phyloP scores from a whole-genome alignment of 2,888 invertebrate species.

The Molanna angustata region DNA sequence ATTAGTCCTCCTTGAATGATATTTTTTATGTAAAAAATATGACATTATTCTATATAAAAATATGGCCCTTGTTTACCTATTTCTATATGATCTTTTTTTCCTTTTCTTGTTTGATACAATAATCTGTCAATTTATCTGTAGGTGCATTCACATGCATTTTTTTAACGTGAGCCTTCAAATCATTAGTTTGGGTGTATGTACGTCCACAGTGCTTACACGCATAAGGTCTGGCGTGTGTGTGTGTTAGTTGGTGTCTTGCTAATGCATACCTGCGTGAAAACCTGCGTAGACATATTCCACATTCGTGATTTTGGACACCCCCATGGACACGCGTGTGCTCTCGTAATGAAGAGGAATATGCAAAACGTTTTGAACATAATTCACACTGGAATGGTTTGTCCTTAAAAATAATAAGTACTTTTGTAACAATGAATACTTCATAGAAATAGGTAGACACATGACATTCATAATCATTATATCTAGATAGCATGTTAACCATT shows the following conservation, averaged over 20 bases:
- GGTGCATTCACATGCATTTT: constrained; percentile 8
- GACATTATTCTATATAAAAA: no score
- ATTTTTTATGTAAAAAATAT: no score
- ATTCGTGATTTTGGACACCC: constrained; percentile 16
- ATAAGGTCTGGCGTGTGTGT: constrained; percentile 19
- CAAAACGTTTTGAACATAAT: constrained; percentile 25
- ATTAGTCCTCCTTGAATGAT: no score
- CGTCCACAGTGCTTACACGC: constrained; percentile 15
- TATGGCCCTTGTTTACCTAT: no score
- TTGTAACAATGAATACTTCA: no score
- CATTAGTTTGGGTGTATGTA: constrained; percentile 20
- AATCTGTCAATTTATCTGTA: constrained; percentile 14
- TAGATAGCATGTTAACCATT: no score
- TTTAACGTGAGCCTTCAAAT: constrained; percentile 22
- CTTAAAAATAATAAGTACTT: constrained; percentile 16
- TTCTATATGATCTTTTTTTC: no score
- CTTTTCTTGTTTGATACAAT: constrained; percentile 19
- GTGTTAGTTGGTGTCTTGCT: constrained; percentile 22
- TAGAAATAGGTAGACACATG: no score
- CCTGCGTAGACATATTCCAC: constrained; percentile 15
- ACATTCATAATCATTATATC: no score
- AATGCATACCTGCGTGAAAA: constrained; percentile 18
- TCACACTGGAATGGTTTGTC: constrained; percentile 27
- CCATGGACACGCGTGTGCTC: constrained; percentile 20
- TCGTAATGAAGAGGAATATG: constrained; percentile 19